Base-by-base conservation (phyloP, 2,797 vertebrate genomes). In the Helostoma temminkii region DNA sequence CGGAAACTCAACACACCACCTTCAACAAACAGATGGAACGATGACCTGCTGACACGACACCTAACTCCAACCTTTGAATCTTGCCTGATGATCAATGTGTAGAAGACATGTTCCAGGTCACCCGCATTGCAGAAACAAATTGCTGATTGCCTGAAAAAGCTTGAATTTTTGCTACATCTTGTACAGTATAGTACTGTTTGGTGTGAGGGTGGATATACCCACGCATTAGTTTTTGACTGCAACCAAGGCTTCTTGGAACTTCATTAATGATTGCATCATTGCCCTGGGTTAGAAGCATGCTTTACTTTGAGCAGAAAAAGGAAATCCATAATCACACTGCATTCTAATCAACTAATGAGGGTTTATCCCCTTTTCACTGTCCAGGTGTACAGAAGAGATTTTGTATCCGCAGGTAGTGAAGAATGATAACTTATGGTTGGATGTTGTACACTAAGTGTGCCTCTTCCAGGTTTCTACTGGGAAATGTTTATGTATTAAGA, bases 271-370 rank as follows among this genome's bases (percentile, higher is more conserved):
- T n/a, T 57, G 47, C 43, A 15, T 52, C 19, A 25, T 26, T 54
- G 34, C 64, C 6, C 70, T 54, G 37, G 60, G 64, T 74, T 64
- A 50, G 63, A 71, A 66, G 67, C 76, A 82, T 83, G 81, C 25
- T 64, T 60, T 39, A n/a, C 19, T 67, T 57, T 57, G 34, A 59
- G 42, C 14, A 59, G 61, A 71, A 61, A 67, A 59, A 47, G 34
- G 34, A 52, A 46, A 41, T 2, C n/a, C 6, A 0, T 10, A 21
- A 19, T 55, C 62, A 2, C 9, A 26, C n/a, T 56, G 12, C 26
- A 32, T 57, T 62, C 36, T 24, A 10, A 24, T 64, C 22, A 64
- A 37, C 34, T 70, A 26, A 26, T 42, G 21, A 57, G 37, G n/a
- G 60, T 56, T 58, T 11, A 14, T 19, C 5, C 30, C 58, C 6